Conservation (phyloP, 2,113 vertebrate species). For the Gnathonemus longibarbis region DNA sequence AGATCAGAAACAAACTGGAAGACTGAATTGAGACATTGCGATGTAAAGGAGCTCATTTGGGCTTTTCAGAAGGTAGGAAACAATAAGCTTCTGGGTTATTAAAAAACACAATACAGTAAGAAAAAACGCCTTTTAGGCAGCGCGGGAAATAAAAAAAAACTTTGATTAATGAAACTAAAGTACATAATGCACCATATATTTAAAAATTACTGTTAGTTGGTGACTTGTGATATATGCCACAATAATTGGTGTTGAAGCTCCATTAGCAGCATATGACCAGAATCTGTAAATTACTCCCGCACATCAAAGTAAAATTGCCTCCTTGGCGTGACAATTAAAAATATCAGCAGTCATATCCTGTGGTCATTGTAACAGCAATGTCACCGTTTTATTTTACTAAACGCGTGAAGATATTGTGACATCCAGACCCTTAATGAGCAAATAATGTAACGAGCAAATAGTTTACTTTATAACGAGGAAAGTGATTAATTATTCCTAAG, state of each 20-base stretch:
- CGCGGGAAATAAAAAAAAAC: neutral
- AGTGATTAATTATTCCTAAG: neutral
- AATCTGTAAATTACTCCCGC: neutral
- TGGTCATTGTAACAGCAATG: neutral
- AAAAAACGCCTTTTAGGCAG: neutral
- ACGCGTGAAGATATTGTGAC: neutral
- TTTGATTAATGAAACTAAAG: neutral
- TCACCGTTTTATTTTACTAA: neutral
- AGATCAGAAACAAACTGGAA: neutral
- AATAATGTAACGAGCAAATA: neutral
- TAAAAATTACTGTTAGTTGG: neutral
- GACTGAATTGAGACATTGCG: neutral
- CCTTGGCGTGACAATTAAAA: neutral
- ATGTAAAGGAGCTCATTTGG: neutral
- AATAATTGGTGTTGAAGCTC: neutral
- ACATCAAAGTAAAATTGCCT: neutral
- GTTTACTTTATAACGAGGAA: neutral
- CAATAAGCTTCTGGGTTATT: neutral
- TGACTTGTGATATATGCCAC: neutral
- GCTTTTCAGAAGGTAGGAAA: neutral
- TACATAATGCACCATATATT: neutral
- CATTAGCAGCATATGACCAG: neutral
- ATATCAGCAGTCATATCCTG: neutral
- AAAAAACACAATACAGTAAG: neutral
- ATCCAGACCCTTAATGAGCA: neutral